Evolutionary conservation across 2,113 vertebrate genomes (phyloP).

Genomic region (Fregetta grallaria): DNA sequence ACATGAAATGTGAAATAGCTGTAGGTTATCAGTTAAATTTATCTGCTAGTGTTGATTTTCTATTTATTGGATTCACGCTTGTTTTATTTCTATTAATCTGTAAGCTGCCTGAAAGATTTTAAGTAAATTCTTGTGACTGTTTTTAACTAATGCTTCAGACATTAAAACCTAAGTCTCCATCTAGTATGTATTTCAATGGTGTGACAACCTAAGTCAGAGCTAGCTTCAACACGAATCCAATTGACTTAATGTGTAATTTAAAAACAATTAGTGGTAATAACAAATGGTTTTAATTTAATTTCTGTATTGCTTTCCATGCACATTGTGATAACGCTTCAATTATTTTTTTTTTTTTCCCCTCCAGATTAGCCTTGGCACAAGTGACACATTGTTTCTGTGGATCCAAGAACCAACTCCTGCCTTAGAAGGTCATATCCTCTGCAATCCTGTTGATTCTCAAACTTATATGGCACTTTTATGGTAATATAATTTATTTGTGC

Average conservation of each 20-base stretch:
- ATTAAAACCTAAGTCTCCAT: not conserved
- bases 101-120: slow-evolving; percentile 10
- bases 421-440: slow-evolving; percentile 91
- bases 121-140: slow-evolving; percentile 22
- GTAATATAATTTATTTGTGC: slow-evolving; percentile 65
- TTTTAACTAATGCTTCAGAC: slow-evolving; percentile 25
- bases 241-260: slow-evolving; percentile 69
- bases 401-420: slow-evolving; percentile 84
- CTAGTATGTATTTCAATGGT: not conserved
- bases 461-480: slow-evolving; percentile 93
- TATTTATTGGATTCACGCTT: not conserved
- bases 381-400: slow-evolving; percentile 94
- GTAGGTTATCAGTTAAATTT: not conserved
- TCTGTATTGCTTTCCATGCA: slow-evolving; percentile 55
- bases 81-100: slow-evolving; percentile 9
- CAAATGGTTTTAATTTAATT: slow-evolving; percentile 71
- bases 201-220: slow-evolving; percentile 8
- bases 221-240: slow-evolving; percentile 30
- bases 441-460: slow-evolving; percentile 82
- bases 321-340: slow-evolving; percentile 56
- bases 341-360: not conserved
- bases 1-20: not conserved
- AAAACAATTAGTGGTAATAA: slow-evolving; percentile 69
- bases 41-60: not conserved
- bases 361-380: slow-evolving; percentile 91